Conservation (phyloP, 2,888 invertebrate genomes). For the Onchidella celtica region DNA sequence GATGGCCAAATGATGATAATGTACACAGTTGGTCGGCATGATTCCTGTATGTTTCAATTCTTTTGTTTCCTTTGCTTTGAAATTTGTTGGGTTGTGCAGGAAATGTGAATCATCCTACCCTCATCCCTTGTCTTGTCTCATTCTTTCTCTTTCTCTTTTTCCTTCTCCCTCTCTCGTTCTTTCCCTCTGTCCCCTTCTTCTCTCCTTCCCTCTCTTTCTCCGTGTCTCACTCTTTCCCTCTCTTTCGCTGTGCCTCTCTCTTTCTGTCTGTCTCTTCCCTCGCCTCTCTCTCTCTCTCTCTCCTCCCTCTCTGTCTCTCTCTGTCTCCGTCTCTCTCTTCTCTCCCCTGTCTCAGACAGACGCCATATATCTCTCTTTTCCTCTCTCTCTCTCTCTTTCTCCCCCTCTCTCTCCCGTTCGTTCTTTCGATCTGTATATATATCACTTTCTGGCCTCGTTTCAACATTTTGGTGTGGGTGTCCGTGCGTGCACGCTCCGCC, state of each 20-base stretch:
- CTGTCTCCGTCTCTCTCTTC: not conserved
- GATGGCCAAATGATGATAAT: too few relatives aligned
- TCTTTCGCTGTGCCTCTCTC: not conserved
- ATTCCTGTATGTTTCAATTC: too few relatives aligned
- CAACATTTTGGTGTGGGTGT: not conserved
- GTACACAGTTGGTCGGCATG: too few relatives aligned
- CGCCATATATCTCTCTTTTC: slow-evolving; percentile 4
- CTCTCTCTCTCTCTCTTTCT: slow-evolving; percentile 6
- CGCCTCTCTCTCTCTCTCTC: not conserved
- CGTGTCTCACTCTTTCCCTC: not conserved
- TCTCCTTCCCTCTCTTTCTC: not conserved
- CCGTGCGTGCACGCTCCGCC: too few relatives aligned
- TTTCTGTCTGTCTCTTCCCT: not conserved
- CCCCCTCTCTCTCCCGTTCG: not conserved
- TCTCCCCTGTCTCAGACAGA: slow-evolving; percentile 8
- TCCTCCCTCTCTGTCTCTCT: not conserved
- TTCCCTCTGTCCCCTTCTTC: not conserved
- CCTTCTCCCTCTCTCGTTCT: not conserved
- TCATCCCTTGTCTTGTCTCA: not conserved
- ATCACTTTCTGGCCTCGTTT: not conserved
- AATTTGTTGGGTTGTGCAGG: too few relatives aligned
- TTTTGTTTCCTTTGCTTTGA: too few relatives aligned
- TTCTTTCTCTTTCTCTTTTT: not conserved
- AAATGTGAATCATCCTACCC: not conserved
- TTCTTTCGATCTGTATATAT: slow-evolving; percentile 37